Base-by-base conservation (phyloP, 2,888 invertebrate species). In the Horisme vitalbata region DNA sequence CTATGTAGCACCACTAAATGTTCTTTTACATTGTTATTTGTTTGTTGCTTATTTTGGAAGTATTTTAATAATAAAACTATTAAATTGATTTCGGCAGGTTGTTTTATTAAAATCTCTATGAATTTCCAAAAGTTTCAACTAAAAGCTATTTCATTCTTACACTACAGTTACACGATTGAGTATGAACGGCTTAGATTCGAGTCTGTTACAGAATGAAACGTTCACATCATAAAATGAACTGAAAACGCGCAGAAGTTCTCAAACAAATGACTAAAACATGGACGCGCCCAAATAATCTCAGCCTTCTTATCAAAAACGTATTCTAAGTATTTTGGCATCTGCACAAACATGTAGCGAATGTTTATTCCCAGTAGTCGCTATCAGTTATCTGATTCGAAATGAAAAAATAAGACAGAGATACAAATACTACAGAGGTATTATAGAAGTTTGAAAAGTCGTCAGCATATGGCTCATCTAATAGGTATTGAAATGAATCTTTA, bases 11-110 rank as follows among this genome's bases (percentile, higher is more conserved):
- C 68, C 73, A 70, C 74, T 74, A 68, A 75, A 75, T 69, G 70
- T 79, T 75, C 75, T 77, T 83, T 85, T 84, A 86, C 73, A 79
- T 87, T 88, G 86, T 88, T 88, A 85, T 78, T 86, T 87, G 85
- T 87, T 88, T 88, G 88, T 88, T 88, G 88, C 88, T 88, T 87
- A 86, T 85, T 87, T 86, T 87, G 78, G 82, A 85, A 83, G 79
- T 84, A 84, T 86, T 86, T 86, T 76, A 77, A 75, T 79, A 80
- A 84, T 83, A 82, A 84, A 83, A 83, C 81, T 55, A 67, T 68
- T 56, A 79, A 82, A 79, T 69, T 63, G 59, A 76, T 72, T 70
- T 79, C 71, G 72, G 75, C 77, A 76, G 73, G 72, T 76, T 74
- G 73, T 84, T 86, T 85, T 79, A 82, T 83, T 85, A 68, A 75